Percentiles rank a stretch among this genome's conserved stretches.
Evolutionary conservation across 92 coral and sea anemone species (phyloP).

Genomic region (Hydrozoanthus gracilis): DNA sequence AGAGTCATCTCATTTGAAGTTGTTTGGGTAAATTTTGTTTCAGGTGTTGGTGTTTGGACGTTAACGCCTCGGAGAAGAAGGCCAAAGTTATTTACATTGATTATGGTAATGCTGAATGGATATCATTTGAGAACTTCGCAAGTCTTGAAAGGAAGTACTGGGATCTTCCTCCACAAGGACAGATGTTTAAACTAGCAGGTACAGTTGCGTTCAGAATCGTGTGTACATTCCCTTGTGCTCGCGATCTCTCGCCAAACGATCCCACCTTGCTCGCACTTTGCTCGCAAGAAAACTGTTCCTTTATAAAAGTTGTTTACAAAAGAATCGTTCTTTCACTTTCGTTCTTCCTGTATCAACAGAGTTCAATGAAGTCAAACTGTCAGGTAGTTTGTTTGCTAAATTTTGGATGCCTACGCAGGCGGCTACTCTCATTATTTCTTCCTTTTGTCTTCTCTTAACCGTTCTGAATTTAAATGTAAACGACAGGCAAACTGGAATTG

Average conservation of each 20-base stretch:
- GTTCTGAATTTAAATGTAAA: too few species aligned
- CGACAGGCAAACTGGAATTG: too few species aligned
- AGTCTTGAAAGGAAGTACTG: conserved; percentile 58
- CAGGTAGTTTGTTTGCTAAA: too few species aligned
- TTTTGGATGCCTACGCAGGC: too few species aligned
- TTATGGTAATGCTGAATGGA: conserved; percentile 95
- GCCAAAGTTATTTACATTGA: conserved; percentile 80
- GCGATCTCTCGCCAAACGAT: background rate
- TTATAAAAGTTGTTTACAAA: too few species aligned
- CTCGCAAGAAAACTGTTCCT: background rate
- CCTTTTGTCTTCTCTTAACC: too few species aligned
- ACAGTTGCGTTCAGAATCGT: background rate
- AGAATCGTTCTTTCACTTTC: too few species aligned
- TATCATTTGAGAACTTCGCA: conserved; percentile 66
- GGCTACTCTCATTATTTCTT: too few species aligned
- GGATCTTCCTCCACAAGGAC: conserved; percentile 83
- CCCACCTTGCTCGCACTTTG: background rate
- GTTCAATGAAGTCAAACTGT: too few species aligned
- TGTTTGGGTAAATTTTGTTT: background rate
- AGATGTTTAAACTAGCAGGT: conserved; percentile 82
- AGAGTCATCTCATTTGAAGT: background rate
- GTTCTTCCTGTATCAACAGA: too few species aligned
- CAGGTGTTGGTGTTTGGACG: conserved; percentile 86
- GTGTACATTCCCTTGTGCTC: too few species aligned
- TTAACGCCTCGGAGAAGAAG: conserved; percentile 45